Percentiles rank a stretch among this genome's conserved stretches.
phyloP scores from a whole-genome alignment of 2,113 vertebrate species.

The Epinephelus fuscoguttatus region DNA sequence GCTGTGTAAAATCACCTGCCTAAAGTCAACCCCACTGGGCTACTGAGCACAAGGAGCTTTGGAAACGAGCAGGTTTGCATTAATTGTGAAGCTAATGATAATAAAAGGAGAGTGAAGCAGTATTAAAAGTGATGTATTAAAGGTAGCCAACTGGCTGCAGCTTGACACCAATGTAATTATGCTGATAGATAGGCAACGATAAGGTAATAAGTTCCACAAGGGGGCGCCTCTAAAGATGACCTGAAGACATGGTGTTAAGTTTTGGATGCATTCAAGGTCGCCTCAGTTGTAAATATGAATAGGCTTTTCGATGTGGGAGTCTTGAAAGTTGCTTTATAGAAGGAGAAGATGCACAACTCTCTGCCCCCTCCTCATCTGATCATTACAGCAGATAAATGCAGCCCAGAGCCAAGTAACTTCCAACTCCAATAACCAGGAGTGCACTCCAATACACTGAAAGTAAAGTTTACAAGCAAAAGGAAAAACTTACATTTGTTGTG shows the following conservation, averaged over 20 bases:
- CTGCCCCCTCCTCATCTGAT: background rate
- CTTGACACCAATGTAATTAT: slow-evolving; percentile 39
- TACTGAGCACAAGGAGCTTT: background rate
- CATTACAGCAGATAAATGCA: background rate
- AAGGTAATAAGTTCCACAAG: slow-evolving; percentile 71
- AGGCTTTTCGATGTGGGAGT: too few species aligned
- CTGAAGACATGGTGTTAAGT: slow-evolving; percentile 19
- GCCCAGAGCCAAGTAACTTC: slow-evolving; percentile 8
- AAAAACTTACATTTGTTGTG: slow-evolving; percentile 76
- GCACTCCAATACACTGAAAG: slow-evolving; percentile 12
- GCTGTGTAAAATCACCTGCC: background rate
- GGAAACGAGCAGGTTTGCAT: background rate
- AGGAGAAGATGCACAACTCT: background rate
- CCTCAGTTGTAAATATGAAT: background rate
- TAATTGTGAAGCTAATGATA: background rate
- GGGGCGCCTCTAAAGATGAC: slow-evolving; percentile 74
- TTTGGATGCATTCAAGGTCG: slow-evolving; percentile 43
- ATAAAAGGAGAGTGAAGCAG: background rate
- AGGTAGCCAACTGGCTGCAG: slow-evolving; percentile 26
- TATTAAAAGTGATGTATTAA: slow-evolving; percentile 1
- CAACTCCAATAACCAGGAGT: background rate
- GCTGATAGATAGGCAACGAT: slow-evolving; percentile 21
- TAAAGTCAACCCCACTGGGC: background rate
- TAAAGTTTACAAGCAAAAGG: slow-evolving; percentile 53
- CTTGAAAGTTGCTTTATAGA: background rate